These are phyloP conservation scores for Spilarctia lutea DNA, from an alignment of 2,888 invertebrate genomes.

Conservation along the genomic window DNA sequence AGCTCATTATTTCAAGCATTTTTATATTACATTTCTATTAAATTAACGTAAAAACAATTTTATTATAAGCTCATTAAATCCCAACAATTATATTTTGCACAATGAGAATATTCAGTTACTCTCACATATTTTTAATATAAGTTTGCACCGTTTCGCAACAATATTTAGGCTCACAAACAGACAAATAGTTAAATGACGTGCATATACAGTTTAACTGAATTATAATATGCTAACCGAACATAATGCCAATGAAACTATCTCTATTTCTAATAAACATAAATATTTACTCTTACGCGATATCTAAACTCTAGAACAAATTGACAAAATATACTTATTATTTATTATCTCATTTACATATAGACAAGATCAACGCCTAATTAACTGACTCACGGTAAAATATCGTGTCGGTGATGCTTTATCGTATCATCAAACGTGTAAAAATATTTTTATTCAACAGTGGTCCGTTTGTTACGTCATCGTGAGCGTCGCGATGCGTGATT, in stretches of 20 bases:
- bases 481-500: conserved; percentile 73
- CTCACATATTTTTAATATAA: conserved; percentile 41
- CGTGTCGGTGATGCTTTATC: conserved; percentile 56
- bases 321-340: conserved; percentile 75
- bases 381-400: conserved; percentile 69
- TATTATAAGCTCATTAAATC: conserved; percentile 52
- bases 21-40: conserved; percentile 52
- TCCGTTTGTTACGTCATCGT: conserved; percentile 78
- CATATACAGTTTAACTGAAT: conserved; percentile 56
- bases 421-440: conserved; percentile 76
- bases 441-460: conserved; percentile 81
- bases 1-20: conserved; percentile 52
- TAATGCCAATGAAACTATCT: conserved; percentile 51
- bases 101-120: conserved; percentile 29
- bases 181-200: conserved; percentile 33
- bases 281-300: conserved; percentile 63
- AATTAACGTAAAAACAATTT: conserved; percentile 43
- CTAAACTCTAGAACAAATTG: conserved; percentile 80
- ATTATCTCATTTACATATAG: conserved; percentile 73
- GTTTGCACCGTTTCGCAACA: conserved; percentile 42
- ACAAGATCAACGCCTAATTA: conserved; percentile 68
- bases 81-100: conserved; percentile 34
- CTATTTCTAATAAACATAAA: conserved; percentile 64
- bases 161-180: conserved; percentile 34
- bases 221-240: conserved; percentile 52